Conservation (phyloP, 2,888 invertebrate genomes). For the Melinaea menophilus region DNA sequence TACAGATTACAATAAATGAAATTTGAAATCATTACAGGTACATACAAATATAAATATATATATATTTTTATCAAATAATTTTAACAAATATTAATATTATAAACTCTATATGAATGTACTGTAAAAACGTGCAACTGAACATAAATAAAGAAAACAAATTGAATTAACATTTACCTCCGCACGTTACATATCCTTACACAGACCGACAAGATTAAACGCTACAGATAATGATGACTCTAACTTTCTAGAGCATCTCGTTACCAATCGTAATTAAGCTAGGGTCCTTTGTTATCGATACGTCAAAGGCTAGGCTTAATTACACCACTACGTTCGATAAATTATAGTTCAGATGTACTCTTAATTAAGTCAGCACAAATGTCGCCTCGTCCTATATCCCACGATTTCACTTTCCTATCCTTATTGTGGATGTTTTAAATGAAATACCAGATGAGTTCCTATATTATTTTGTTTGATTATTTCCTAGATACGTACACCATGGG, state of each 20-base stretch:
- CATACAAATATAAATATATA: no score
- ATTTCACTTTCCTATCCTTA: constrained; percentile 9
- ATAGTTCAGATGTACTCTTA: constrained; percentile 37
- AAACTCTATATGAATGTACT: no score
- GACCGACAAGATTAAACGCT: constrained; percentile 4
- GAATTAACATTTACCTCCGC: neutral
- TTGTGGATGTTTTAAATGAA: no score
- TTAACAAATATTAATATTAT: no score
- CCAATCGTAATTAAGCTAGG: constrained; percentile 60
- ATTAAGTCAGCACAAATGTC: constrained; percentile 41
- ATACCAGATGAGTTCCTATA: no score
- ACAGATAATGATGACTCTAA: constrained; percentile 54
- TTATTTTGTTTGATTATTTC: neutral
- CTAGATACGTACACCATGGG: neutral
- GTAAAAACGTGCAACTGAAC: no score
- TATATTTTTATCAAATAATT: no score
- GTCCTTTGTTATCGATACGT: constrained; percentile 39
- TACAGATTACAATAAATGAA: no score
- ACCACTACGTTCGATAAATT: constrained; percentile 36
- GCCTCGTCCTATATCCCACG: constrained; percentile 29
- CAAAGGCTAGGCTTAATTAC: constrained; percentile 38
- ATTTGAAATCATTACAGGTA: no score
- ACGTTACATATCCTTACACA: constrained; percentile 6
- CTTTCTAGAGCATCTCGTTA: constrained; percentile 67
- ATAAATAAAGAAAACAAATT: neutral